Percentiles rank a stretch among this genome's conserved stretches.
Conservation (phyloP, 2,113 vertebrate species). For the Telmatochromis sp. region DNA sequence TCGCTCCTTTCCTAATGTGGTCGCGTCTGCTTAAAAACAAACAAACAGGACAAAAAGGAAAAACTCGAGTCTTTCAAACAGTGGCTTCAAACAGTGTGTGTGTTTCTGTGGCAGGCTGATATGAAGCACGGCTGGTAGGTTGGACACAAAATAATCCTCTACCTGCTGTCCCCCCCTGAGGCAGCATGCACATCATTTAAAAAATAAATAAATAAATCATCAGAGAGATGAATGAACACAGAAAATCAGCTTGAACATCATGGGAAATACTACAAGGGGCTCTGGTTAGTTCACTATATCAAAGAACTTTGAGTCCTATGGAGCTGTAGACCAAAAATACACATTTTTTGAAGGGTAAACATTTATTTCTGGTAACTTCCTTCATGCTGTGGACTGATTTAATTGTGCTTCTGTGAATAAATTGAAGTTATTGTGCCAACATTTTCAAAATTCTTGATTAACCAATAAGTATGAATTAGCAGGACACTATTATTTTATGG, state of each 20-base stretch:
- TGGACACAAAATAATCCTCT: neutral
- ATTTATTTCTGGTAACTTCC: neutral
- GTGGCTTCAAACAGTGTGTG: neutral
- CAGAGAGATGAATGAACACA: neutral
- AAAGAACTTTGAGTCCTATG: neutral
- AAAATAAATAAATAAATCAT: neutral
- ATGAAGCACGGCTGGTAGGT: neutral
- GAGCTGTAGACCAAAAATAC: neutral
- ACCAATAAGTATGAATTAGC: neutral
- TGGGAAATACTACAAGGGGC: neutral
- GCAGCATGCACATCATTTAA: neutral
- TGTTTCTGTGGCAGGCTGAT: neutral
- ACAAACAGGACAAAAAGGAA: neutral
- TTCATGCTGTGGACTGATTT: neutral
- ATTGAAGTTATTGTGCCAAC: neutral
- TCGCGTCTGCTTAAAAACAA: neutral
- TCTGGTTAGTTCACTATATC: neutral
- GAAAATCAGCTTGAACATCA: neutral
- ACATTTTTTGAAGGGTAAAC: neutral
- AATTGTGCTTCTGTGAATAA: accelerated
- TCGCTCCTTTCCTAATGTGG: neutral
- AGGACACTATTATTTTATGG: neutral
- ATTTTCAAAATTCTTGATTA: neutral
- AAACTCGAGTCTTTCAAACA: neutral
- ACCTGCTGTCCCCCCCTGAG: neutral